Evolutionary conservation across 2,888 invertebrate species (phyloP).

Genomic region (Drosophila pseudotakahashii): DNA sequence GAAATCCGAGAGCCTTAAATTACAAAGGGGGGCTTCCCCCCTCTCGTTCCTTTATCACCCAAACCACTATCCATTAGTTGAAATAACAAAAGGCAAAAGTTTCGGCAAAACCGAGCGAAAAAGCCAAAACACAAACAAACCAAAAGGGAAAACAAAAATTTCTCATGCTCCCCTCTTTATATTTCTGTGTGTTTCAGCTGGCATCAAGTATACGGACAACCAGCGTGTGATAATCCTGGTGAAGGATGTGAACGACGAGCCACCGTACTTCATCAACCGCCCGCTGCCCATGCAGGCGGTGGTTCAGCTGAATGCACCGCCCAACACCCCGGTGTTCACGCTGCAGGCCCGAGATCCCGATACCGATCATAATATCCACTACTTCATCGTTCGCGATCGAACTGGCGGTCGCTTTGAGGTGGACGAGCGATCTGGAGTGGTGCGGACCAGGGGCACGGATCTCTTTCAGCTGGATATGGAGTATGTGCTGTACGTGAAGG

Average conservation of each 20-base stretch:
- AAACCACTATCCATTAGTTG: constrained; percentile 67
- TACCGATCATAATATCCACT: constrained; percentile 97
- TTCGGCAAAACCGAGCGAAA: constrained; percentile 28
- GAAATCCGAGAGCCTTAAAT: constrained; percentile 70
- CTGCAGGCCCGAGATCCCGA: constrained; percentile 98
- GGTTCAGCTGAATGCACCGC: constrained; percentile 96
- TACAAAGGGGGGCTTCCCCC: constrained; percentile 32
- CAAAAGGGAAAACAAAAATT: constrained; percentile 7
- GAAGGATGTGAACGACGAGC: constrained; percentile 98
- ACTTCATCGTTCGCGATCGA: constrained; percentile 96
- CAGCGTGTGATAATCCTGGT: constrained; percentile 97
- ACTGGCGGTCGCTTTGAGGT: constrained; percentile 93
- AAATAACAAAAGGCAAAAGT: constrained; percentile 60
- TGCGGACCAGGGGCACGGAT: constrained; percentile 95
- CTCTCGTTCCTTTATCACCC: constrained; percentile 4
- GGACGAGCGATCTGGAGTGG: constrained; percentile 96
- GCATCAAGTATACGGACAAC: constrained; percentile 92
- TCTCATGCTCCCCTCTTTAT: constrained; percentile 18
- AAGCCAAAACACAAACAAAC: constrained; percentile 45
- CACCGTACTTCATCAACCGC: constrained; percentile 97
- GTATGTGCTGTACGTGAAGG: constrained; percentile 97
- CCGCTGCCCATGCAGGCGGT: constrained; percentile 99
- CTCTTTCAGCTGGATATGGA: constrained; percentile 98
- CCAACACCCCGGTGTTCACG: constrained; percentile 98
- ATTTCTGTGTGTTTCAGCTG: constrained; percentile 78